These are phyloP conservation scores for Drosophila niveifrons DNA, from an alignment of 2,888 invertebrate species.

Conservation along the genomic window DNA sequence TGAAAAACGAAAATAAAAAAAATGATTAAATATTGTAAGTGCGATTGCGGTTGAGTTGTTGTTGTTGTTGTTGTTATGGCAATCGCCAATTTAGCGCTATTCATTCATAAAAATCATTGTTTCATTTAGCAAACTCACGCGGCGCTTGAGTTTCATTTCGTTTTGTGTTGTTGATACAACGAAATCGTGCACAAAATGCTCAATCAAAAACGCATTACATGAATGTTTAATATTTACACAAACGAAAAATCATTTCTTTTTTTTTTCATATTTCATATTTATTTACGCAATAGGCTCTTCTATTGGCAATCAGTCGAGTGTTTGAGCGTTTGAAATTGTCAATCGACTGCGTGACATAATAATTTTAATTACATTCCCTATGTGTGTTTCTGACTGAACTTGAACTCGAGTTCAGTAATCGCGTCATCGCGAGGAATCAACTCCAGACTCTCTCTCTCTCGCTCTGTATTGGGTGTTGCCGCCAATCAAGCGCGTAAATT, in stretches of 20 bases:
- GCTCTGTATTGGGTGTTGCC: neutral
- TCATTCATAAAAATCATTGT: conserved; percentile 72
- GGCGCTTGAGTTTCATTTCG: conserved; percentile 57
- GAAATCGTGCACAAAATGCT: conserved; percentile 60
- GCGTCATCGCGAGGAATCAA: conserved; percentile 43
- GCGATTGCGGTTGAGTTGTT: conserved; percentile 25
- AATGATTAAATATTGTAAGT: conserved; percentile 33
- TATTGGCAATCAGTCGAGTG: conserved; percentile 27
- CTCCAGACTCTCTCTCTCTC: neutral
- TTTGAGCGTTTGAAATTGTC: conserved; percentile 44
- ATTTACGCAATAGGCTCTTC: conserved; percentile 28
- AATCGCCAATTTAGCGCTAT: conserved; percentile 71
- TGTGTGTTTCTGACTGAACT: conserved; percentile 59
- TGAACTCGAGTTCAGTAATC: conserved; percentile 66
- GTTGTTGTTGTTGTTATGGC: conserved; percentile 24
- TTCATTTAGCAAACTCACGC: conserved; percentile 67
- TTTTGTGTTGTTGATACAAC: conserved; percentile 20
- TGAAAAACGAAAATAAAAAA: conserved; percentile 40
- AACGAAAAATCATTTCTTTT: too few relatives aligned
- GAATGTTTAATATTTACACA: conserved; percentile 61
- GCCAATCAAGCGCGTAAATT: conserved; percentile 26
- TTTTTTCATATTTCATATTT: conserved; percentile 23
- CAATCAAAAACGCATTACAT: conserved; percentile 77
- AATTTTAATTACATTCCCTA: conserved; percentile 71
- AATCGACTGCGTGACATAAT: conserved; percentile 68